A percentile compares a stretch with the other conserved stretches of the same genome.
phyloP scores from a whole-genome alignment of 2,888 invertebrate genomes.

The Drosophila stalkeri region DNA sequence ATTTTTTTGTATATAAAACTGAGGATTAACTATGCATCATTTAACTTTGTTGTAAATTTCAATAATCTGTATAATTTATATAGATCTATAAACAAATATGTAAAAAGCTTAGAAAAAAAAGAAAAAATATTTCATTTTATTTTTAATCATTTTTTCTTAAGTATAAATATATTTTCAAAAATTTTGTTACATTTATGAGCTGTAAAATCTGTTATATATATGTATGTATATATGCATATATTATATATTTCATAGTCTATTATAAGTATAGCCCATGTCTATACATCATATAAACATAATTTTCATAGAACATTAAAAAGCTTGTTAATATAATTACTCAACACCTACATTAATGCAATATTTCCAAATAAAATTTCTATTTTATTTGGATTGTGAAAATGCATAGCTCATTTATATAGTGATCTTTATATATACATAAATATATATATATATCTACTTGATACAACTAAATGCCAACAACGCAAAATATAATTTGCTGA shows the following conservation, averaged over 20 bases:
- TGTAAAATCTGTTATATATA: neutral
- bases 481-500: conserved; percentile 69
- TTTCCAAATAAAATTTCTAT: conserved; percentile 20
- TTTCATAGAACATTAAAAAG: neutral
- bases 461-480: conserved; percentile 67
- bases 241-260: neutral
- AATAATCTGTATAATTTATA: neutral
- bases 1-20: neutral
- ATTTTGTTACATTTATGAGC: neutral
- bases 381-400: conserved; percentile 11
- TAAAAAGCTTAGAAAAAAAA: neutral
- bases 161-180: neutral
- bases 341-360: conserved; percentile 25
- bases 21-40: neutral
- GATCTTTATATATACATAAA: conserved; percentile 12
- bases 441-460: conserved; percentile 1
- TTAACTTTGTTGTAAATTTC: neutral
- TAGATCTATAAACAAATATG: neutral
- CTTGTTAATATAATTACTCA: conserved; percentile 12
- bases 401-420: conserved; percentile 11
- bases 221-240: neutral
- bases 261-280: too few relatives aligned
- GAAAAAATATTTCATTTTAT: neutral
- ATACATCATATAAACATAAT: conserved; percentile 1
- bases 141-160: neutral